Evolutionary conservation across 1,140 invertebrate genomes (phyloP).

Genomic region (Microplitis demolitor): DNA sequence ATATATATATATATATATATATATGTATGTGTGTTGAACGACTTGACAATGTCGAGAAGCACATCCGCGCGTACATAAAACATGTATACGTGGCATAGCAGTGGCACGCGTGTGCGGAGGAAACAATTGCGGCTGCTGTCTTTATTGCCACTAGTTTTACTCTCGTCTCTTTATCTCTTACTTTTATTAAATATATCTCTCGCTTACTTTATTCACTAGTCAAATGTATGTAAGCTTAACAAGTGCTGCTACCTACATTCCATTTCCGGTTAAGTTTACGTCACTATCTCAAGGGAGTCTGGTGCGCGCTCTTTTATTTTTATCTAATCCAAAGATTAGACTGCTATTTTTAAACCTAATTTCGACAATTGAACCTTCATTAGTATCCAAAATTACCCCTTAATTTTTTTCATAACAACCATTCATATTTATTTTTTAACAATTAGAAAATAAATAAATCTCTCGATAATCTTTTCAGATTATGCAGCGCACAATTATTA

Average conservation of each 20-base stretch:
- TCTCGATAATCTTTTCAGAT: background rate
- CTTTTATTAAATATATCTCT: background rate
- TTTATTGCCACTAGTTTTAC: constrained; percentile 34
- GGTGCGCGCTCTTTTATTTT: background rate
- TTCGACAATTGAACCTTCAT: too few relatives aligned
- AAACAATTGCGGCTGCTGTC: constrained; percentile 56
- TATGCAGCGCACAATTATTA: too few relatives aligned
- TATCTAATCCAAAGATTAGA: background rate
- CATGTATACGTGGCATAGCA: constrained; percentile 43
- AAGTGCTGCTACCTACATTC: constrained; percentile 62
- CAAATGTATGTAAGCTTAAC: constrained; percentile 49
- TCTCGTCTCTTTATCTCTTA: constrained; percentile 26
- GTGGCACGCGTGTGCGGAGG: constrained; percentile 59
- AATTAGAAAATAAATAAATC: background rate
- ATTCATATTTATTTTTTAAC: too few relatives aligned
- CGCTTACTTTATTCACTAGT: constrained; percentile 19
- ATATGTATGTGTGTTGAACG: constrained; percentile 3
- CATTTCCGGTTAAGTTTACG: constrained; percentile 60
- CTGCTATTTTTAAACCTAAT: too few relatives aligned
- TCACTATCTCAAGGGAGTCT: constrained; percentile 44
- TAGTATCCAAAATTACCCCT: too few relatives aligned
- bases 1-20: background rate
- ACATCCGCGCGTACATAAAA: constrained; percentile 41
- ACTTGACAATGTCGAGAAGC: constrained; percentile 25
- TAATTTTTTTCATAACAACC: too few relatives aligned